These are phyloP conservation scores for Andrena dorsata DNA, from an alignment of 2,888 invertebrate species.

Conservation along the genomic window DNA sequence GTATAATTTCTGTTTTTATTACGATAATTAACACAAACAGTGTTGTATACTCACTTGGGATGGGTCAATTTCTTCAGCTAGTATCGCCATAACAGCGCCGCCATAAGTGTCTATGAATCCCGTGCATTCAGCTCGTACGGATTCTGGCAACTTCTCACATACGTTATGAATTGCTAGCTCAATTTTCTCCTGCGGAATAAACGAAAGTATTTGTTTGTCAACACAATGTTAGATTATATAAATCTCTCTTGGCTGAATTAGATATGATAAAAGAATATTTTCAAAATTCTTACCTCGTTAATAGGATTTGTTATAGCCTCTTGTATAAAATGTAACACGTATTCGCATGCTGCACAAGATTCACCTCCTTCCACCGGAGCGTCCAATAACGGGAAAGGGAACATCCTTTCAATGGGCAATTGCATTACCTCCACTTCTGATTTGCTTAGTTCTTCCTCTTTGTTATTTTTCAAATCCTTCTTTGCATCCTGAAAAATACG, in stretches of 20 bases:
- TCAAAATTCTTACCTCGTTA: slow-evolving; percentile 87
- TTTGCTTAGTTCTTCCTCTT: slow-evolving; percentile 32
- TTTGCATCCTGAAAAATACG: slow-evolving; percentile 69
- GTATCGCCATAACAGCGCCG: slow-evolving; percentile 91
- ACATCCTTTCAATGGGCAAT: slow-evolving; percentile 86
- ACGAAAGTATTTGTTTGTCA: slow-evolving; percentile 84
- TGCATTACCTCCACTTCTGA: slow-evolving; percentile 82
- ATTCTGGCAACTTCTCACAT: slow-evolving; percentile 89
- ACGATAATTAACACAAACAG: not conserved
- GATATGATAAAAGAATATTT: not conserved
- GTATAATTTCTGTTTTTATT: not conserved
- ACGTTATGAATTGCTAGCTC: slow-evolving; percentile 89
- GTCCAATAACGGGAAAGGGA: slow-evolving; percentile 66
- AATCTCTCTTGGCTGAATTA: not conserved
- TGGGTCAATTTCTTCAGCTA: slow-evolving; percentile 93
- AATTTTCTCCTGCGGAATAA: slow-evolving; percentile 87
- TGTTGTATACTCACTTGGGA: slow-evolving; percentile 86
- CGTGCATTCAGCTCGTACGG: slow-evolving; percentile 89
- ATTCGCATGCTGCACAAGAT: slow-evolving; percentile 92
- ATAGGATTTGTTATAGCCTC: slow-evolving; percentile 89
- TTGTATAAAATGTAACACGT: slow-evolving; percentile 92
- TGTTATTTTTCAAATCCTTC: slow-evolving; percentile 41
- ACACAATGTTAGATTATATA: not conserved
- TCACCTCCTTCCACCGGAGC: slow-evolving; percentile 84
- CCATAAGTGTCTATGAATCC: slow-evolving; percentile 93